Evolutionary conservation across 2,888 invertebrate genomes (phyloP).

Genomic region (Agriopis marginaria): DNA sequence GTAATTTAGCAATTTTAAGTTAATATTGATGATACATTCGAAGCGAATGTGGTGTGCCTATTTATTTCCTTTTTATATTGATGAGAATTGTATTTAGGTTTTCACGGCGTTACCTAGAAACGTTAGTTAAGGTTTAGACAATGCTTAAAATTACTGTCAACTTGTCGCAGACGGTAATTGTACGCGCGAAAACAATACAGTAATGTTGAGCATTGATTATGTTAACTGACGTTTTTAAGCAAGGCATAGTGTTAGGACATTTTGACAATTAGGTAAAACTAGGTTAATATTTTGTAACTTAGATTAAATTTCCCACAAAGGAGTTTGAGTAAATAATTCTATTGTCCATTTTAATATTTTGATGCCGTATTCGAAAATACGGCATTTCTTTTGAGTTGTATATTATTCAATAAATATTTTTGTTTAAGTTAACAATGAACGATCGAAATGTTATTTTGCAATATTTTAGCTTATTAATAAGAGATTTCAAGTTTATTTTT

Average conservation of each 20-base stretch:
- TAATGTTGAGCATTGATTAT: too few relatives aligned
- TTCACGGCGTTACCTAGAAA: constrained; percentile 24
- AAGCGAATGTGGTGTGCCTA: constrained; percentile 80
- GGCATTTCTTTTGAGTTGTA: constrained; percentile 68
- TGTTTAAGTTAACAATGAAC: constrained; percentile 71
- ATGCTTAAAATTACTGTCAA: too few relatives aligned
- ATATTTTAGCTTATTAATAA: constrained; percentile 67
- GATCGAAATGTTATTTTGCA: constrained; percentile 67
- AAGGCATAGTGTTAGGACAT: constrained; percentile 57
- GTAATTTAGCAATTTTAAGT: constrained; percentile 64
- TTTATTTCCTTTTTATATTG: constrained; percentile 79
- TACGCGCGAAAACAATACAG: too few relatives aligned
- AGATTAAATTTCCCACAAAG: constrained; percentile 51
- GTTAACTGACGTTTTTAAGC: too few relatives aligned
- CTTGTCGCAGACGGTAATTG: too few relatives aligned
- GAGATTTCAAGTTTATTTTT: constrained; percentile 46
- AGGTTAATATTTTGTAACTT: constrained; percentile 57
- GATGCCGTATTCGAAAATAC: constrained; percentile 23
- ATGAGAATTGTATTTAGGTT: constrained; percentile 74
- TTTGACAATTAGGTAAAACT: constrained; percentile 75
- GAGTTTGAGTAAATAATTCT: constrained; percentile 53
- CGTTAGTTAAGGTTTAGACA: too few relatives aligned
- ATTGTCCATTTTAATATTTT: constrained; percentile 48
- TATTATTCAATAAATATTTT: constrained; percentile 72
- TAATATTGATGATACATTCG: constrained; percentile 71